A percentile compares a stretch with the other conserved stretches of the same genome.
Evolutionary conservation across 2,888 invertebrate species (phyloP).

Genomic region (Leucoma salicis): DNA sequence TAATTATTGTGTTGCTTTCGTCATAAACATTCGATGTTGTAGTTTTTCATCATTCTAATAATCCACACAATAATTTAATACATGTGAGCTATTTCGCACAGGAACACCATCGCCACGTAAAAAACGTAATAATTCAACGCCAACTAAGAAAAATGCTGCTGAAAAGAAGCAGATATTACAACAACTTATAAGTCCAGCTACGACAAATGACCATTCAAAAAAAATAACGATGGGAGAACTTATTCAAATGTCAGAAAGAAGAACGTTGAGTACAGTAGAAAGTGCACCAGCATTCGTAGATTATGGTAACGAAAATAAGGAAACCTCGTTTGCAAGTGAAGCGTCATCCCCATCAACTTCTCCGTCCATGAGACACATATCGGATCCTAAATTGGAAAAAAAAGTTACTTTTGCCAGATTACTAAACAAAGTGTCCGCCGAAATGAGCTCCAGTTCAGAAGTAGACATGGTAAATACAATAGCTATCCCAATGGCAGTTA

Average conservation of each 20-base stretch:
- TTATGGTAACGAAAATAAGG: constrained; percentile 77
- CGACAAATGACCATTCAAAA: constrained; percentile 82
- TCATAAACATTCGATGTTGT: constrained; percentile 61
- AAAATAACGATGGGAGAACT: constrained; percentile 88
- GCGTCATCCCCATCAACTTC: constrained; percentile 78
- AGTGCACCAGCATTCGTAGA: constrained; percentile 75
- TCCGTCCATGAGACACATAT: constrained; percentile 79
- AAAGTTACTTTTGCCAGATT: constrained; percentile 90
- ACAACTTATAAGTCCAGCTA: constrained; percentile 87
- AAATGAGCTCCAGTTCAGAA: constrained; percentile 89
- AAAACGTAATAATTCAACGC: constrained; percentile 90
- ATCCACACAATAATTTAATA: constrained; percentile 21
- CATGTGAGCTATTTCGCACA: constrained; percentile 54
- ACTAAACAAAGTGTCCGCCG: constrained; percentile 88
- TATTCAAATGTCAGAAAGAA: constrained; percentile 87
- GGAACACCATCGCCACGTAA: constrained; percentile 90
- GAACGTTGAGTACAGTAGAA: constrained; percentile 69
- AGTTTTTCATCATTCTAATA: constrained; percentile 48
- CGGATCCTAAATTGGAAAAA: constrained; percentile 88
- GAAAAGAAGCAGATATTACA: constrained; percentile 91
- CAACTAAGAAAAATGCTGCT: constrained; percentile 88
- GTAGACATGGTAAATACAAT: constrained; percentile 83
- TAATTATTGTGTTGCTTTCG: constrained; percentile 55
- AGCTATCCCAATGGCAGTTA: constrained; percentile 73
- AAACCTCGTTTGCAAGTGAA: constrained; percentile 83